Conservation (phyloP, 2,888 invertebrate genomes). For the Cryptocephalus primarius region DNA sequence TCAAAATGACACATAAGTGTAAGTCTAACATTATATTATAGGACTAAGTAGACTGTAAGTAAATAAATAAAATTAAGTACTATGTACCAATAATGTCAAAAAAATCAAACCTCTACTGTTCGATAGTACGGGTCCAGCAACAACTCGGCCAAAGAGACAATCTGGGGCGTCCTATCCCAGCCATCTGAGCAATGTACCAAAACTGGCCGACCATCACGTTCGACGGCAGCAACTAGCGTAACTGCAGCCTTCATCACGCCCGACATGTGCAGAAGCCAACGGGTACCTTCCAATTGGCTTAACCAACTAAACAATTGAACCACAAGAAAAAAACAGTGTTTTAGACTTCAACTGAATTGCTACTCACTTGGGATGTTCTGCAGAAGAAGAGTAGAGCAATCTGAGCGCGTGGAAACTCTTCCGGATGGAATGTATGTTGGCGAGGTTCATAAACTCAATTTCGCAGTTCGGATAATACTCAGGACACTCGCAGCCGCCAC, state of each 20-base stretch:
- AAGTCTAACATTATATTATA: too few species aligned
- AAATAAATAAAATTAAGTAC: too few species aligned
- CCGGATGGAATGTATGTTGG: constrained; percentile 93
- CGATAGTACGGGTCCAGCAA: constrained; percentile 90
- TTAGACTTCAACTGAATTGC: background rate
- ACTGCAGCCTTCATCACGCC: constrained; percentile 72
- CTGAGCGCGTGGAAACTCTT: constrained; percentile 85
- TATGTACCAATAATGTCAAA: too few species aligned
- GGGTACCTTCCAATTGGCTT: constrained; percentile 75
- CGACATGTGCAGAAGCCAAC: constrained; percentile 86
- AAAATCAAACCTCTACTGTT: constrained; percentile 62
- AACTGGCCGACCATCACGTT: constrained; percentile 75
- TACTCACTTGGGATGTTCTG: constrained; percentile 67
- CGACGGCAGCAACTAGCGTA: constrained; percentile 69
- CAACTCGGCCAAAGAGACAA: constrained; percentile 85
- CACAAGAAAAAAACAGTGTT: background rate
- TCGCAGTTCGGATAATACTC: constrained; percentile 94
- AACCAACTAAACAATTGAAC: constrained; percentile 58
- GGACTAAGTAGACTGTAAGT: too few species aligned
- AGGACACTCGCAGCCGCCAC: constrained; percentile 92
- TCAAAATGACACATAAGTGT: too few species aligned
- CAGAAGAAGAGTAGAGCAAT: constrained; percentile 63
- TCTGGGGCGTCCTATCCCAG: constrained; percentile 97
- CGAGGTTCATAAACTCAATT: constrained; percentile 93
- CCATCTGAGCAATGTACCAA: constrained; percentile 98